Base-by-base conservation (phyloP, 2,888 invertebrate genomes). In the Saturnia pavonia region DNA sequence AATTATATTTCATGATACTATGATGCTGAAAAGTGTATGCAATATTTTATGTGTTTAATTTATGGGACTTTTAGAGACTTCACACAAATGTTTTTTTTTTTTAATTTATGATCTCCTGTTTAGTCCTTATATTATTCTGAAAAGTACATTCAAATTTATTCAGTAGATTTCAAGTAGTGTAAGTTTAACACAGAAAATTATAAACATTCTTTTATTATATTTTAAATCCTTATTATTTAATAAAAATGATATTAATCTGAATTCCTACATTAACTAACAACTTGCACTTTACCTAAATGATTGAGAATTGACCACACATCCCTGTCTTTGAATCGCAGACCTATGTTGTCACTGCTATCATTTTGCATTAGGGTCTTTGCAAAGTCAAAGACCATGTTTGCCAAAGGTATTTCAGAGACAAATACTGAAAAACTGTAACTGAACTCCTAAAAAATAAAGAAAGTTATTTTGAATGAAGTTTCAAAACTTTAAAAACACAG, bases 361-460 rank as follows among this genome's bases (percentile, higher is more conserved):
- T 74, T 78, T 51, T 82, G 74, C 78, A 91, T 78, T 57, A 94
- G 77, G 1, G 79, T 75, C 72, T 86, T 88, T 4, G 92, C 87
- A 74, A 91, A 92, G 19, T 89, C 89, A 77, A 95, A 94, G 72
- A 94, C 87, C 88, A 94, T 94, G 76, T 93, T 94, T 27, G 92
- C 87, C 54, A 94, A 79, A 0, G 94, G 95, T 70, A 95, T 95
- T 86, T 96, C 96, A 6, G 95, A 94, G 67, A 94, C 88, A 81
- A 96, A 95, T 67, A 96, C 94, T 1, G 95, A 95, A 2, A 95
- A 83, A 7, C 94, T 92, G 80, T 95, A 95, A 75, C 89, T 94
- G 78, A 95, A 95, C 45, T 95, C 91, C 91, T 95, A 87, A 69
- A 85, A 86, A 16, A 25, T 9, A 70, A 9, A 51, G 27, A 57